Base-by-base conservation (phyloP, 2,113 vertebrate species). In the Dendropsophus ebraccatus region DNA sequence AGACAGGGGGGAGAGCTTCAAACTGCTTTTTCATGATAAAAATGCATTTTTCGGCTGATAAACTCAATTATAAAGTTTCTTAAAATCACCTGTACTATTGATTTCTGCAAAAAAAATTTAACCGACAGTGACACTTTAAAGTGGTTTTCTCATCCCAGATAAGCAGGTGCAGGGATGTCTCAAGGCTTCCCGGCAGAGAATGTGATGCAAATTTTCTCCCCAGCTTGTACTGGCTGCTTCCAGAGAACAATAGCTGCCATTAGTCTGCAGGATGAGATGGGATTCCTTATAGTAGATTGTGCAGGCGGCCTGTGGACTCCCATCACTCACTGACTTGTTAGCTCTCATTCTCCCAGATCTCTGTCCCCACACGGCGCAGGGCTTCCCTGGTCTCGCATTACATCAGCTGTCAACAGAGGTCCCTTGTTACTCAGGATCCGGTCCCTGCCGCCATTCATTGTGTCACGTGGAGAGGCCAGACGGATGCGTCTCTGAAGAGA, bases 391-490 rank as follows among this genome's bases (percentile, higher is more conserved):
- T 60, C 54, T 80, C 77, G 0, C 13, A 45, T 80, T 80, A 80
- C 35, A 62, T 80, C 77, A 80, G 77, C 77, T 79, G 77, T 58
- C 77, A 41, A 79, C 77, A 79, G 77, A 60, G 32, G 77, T 45
- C 54, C 77, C 54, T 60, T 80, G 32, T 80, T 80, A 60, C 45
- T 0, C 7, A 7, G 76, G 32, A 23, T 79, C 25, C 19, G 16
- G 17, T 37, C 73, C 28, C 76, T 10, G 19, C 30, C 17, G 50
- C 74, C 28, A 54, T 32, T 32, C 49, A 54, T 19, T 21, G 14
- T 30, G 54, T 80, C 77, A 80, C 56, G n/a, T 45, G 54, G 5
- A 45, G 9, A 62, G 56, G 35, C 77, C 5, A 60, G 28, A 75
- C 75, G 21, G 0, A 21, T 12, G 11, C 28, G 17, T 77, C 49